Evolutionary conservation across 2,797 vertebrate genomes (phyloP).

Genomic region (Tapirus indicus): DNA sequence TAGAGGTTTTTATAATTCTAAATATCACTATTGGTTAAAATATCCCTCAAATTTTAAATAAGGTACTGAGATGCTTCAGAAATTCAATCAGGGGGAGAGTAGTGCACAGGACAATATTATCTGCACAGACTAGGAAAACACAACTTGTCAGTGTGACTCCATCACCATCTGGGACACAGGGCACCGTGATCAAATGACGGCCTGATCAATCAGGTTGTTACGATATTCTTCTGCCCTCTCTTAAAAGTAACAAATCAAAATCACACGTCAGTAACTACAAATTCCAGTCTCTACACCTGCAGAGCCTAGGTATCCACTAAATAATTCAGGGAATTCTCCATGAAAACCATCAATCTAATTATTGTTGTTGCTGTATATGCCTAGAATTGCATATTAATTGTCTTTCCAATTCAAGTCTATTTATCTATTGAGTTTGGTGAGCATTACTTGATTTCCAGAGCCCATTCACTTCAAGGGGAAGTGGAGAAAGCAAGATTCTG

Average conservation of each 20-base stretch:
- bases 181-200: neutral
- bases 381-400: neutral
- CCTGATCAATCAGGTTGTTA: neutral
- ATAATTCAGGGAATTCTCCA: neutral
- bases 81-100: neutral
- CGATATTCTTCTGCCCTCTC: neutral
- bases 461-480: neutral
- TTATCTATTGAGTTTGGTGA: neutral
- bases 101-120: neutral
- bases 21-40: neutral
- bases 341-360: conserved; percentile 2
- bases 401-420: neutral
- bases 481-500: neutral
- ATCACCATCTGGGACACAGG: neutral
- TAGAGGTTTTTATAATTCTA: neutral
- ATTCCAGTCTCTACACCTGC: neutral
- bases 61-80: neutral
- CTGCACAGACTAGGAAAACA: neutral
- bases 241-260: neutral
- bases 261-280: neutral
- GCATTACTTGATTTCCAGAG: neutral
- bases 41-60: neutral
- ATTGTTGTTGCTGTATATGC: neutral
- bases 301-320: neutral
- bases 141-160: neutral